Percentiles rank a stretch among this genome's conserved stretches.
Evolutionary conservation across 2,113 vertebrate species (phyloP).

Genomic region (Podilymbus podiceps): DNA sequence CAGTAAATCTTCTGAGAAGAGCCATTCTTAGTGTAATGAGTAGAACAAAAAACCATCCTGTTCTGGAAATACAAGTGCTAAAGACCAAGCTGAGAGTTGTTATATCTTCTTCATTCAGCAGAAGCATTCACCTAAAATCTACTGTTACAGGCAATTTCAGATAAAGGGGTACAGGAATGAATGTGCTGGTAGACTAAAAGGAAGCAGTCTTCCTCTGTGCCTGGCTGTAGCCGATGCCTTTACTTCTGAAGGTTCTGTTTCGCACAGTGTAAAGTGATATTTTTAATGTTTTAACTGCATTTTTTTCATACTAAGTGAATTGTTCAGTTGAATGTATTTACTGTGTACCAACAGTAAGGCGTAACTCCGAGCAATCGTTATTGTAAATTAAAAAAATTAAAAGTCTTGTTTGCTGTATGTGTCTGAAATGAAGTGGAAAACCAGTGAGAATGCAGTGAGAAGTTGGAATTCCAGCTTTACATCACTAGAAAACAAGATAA

Average conservation of each 20-base stretch:
- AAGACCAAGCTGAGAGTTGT: background rate
- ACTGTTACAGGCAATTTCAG: background rate
- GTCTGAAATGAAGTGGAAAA: background rate
- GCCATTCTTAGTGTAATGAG: background rate
- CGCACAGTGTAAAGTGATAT: background rate
- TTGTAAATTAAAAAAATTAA: slow-evolving; percentile 40
- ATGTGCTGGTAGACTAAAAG: background rate
- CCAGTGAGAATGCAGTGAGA: background rate
- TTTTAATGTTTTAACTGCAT: slow-evolving; percentile 17
- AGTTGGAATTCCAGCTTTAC: background rate
- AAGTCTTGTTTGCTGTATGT: background rate
- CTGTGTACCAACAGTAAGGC: slow-evolving; percentile 9
- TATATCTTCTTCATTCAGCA: background rate
- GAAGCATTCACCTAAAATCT: background rate
- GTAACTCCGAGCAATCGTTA: background rate
- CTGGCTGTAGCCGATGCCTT: background rate
- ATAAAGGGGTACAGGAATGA: background rate
- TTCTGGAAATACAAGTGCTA: background rate
- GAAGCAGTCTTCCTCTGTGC: background rate
- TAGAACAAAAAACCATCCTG: background rate
- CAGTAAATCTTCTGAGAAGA: background rate
- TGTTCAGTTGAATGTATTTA: slow-evolving; percentile 51
- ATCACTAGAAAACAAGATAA: background rate
- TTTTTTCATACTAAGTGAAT: background rate
- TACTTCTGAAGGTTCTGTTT: background rate